Evolutionary conservation across 2,113 vertebrate genomes (phyloP).

Genomic region (Salminus brasiliensis): DNA sequence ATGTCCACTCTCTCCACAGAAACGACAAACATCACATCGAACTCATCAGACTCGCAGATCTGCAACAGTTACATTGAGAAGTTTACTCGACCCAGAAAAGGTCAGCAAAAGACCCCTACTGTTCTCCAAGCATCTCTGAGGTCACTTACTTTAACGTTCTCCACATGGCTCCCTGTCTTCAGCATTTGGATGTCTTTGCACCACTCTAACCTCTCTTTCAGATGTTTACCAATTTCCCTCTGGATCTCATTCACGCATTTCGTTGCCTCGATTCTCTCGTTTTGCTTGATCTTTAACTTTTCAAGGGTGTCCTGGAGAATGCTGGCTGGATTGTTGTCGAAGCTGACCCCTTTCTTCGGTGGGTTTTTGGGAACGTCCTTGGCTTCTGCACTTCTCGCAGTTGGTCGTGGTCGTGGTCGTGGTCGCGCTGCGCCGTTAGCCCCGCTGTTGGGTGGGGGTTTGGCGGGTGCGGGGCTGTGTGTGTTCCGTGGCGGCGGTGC

Average conservation of each 20-base stretch:
- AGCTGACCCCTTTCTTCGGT: background rate
- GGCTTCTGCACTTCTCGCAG: too few species aligned
- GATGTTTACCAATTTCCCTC: slow-evolving; percentile 13
- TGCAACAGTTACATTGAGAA: slow-evolving; percentile 32
- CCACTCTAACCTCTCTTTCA: slow-evolving; percentile 23
- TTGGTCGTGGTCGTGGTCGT: too few species aligned
- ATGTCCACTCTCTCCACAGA: slow-evolving; percentile 51
- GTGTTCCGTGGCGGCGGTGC: background rate
- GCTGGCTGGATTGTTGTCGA: background rate
- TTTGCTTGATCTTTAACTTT: slow-evolving; percentile 57
- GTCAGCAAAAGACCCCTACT: background rate
- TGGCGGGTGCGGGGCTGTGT: background rate
- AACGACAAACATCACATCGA: slow-evolving; percentile 69
- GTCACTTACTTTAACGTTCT: slow-evolving; percentile 69
- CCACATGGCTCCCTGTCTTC: slow-evolving; percentile 73
- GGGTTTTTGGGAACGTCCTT: background rate
- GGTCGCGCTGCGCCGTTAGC: too few species aligned
- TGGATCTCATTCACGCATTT: slow-evolving; percentile 49
- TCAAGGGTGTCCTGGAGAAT: slow-evolving; percentile 53
- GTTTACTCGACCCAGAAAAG: too few species aligned
- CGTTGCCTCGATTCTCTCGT: background rate
- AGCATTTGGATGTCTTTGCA: slow-evolving; percentile 50
- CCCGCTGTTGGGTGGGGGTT: too few species aligned
- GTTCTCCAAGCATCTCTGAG: background rate
- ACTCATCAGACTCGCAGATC: slow-evolving; percentile 72